Evolutionary conservation across 2,113 vertebrate species (phyloP).

Genomic region (Aegithalos caudatus): DNA sequence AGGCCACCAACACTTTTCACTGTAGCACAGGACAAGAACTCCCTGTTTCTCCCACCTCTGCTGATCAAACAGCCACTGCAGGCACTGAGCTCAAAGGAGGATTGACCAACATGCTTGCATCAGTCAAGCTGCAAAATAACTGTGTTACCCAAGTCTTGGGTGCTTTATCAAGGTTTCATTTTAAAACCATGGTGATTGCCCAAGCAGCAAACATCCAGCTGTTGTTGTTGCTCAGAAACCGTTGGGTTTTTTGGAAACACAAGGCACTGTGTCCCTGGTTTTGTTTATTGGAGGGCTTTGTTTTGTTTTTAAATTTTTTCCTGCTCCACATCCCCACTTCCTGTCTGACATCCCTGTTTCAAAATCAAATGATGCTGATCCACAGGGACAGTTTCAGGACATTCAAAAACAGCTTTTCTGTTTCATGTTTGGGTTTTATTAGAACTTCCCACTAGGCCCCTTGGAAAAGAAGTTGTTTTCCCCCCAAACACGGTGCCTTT

Average conservation of each 20-base stretch:
- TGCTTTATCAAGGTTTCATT: background rate
- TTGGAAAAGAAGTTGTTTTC: background rate
- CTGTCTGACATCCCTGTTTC: background rate
- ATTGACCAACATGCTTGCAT: slow-evolving; percentile 7
- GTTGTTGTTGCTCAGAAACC: background rate
- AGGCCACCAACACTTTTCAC: background rate
- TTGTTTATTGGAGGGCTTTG: background rate
- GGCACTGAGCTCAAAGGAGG: background rate
- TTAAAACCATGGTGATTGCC: background rate
- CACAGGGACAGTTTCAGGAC: background rate
- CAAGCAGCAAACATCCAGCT: background rate
- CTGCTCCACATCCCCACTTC: background rate
- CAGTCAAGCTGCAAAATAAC: background rate
- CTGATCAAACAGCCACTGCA: background rate
- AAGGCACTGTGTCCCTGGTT: background rate
- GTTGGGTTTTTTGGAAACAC: background rate
- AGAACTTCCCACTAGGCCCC: background rate
- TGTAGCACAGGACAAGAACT: background rate
- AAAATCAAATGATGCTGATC: background rate
- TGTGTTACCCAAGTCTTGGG: slow-evolving; percentile 3
- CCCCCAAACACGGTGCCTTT: background rate
- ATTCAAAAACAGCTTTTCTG: background rate
- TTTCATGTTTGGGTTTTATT: background rate
- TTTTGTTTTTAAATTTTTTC: background rate
- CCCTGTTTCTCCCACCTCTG: background rate